Evolutionary conservation across 2,797 vertebrate species (phyloP).

Genomic region (Meriones psammophilus): DNA sequence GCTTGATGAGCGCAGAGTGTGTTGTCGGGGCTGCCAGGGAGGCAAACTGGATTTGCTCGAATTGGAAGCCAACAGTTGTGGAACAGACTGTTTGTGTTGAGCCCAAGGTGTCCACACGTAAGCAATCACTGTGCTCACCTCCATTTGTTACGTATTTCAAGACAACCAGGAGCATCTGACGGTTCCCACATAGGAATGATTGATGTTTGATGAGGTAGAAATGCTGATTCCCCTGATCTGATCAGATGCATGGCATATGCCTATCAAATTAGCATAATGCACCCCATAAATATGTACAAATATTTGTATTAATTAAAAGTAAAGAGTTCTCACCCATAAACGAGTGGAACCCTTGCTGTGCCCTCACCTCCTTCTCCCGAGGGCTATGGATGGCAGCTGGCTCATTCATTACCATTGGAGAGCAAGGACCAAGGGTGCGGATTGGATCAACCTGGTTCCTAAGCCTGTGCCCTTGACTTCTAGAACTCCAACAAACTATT

Average conservation of each 20-base stretch:
- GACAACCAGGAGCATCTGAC: neutral
- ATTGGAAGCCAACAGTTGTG: neutral
- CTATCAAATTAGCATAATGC: neutral
- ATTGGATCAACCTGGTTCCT: neutral
- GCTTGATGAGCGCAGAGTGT: neutral
- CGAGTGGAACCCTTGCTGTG: neutral
- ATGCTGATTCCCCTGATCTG: conserved; percentile 2
- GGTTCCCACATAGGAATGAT: neutral
- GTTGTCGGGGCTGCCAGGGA: neutral
- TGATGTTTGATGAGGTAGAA: neutral
- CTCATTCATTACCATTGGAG: fast-evolving
- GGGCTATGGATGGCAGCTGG: fast-evolving
- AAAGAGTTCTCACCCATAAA: neutral
- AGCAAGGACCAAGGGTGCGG: neutral
- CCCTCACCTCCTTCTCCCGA: neutral
- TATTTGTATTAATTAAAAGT: conserved; percentile 12
- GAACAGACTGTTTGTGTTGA: neutral
- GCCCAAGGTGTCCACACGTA: neutral
- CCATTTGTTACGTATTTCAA: neutral
- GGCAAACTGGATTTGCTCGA: neutral
- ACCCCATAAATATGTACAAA: neutral
- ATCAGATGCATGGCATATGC: neutral
- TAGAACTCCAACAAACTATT: neutral
- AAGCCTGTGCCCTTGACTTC: neutral
- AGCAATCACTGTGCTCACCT: neutral